These are phyloP conservation scores for Ancistrus triradiatus DNA, from an alignment of 2,113 vertebrate species.

Conservation along the genomic window DNA sequence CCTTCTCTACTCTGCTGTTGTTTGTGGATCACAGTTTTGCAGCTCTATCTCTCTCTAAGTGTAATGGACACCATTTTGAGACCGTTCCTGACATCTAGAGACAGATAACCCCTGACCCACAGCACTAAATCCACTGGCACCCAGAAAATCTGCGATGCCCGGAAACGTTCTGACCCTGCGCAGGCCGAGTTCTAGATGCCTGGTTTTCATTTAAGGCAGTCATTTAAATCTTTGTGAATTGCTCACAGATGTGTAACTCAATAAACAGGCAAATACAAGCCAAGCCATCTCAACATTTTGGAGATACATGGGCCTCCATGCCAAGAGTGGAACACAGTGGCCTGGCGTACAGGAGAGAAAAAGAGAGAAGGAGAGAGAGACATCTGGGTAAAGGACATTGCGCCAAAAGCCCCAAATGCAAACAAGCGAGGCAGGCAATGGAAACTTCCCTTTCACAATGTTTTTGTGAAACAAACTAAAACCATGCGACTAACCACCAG, in stretches of 20 bases:
- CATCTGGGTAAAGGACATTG: conserved; percentile 30
- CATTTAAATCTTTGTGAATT: conserved; percentile 32
- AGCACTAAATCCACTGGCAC: conserved; percentile 9
- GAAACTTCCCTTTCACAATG: conserved; percentile 51
- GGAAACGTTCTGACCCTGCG: conserved; percentile 2
- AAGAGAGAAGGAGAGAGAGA: too few species aligned
- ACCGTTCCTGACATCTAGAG: too few species aligned
- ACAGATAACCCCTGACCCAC: not conserved
- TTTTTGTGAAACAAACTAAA: conserved; percentile 30
- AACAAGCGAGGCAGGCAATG: conserved; percentile 45
- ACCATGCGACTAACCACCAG: conserved; percentile 19
- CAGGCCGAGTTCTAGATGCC: not conserved
- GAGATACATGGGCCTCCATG: conserved; percentile 50
- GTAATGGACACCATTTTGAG: too few species aligned
- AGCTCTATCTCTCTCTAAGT: too few species aligned
- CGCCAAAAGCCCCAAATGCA: conserved; percentile 46
- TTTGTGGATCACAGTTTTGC: too few species aligned
- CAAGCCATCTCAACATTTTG: conserved; percentile 43
- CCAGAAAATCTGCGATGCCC: too few species aligned
- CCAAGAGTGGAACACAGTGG: conserved; percentile 55
- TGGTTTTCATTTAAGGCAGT: conserved; percentile 27
- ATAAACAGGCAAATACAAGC: conserved; percentile 47
- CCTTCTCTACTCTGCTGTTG: too few species aligned
- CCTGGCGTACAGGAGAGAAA: conserved; percentile 56
- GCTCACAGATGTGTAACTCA: conserved; percentile 47